Evolutionary conservation across 2,888 invertebrate species (phyloP).

Genomic region (Steinernema hermaphroditum): DNA sequence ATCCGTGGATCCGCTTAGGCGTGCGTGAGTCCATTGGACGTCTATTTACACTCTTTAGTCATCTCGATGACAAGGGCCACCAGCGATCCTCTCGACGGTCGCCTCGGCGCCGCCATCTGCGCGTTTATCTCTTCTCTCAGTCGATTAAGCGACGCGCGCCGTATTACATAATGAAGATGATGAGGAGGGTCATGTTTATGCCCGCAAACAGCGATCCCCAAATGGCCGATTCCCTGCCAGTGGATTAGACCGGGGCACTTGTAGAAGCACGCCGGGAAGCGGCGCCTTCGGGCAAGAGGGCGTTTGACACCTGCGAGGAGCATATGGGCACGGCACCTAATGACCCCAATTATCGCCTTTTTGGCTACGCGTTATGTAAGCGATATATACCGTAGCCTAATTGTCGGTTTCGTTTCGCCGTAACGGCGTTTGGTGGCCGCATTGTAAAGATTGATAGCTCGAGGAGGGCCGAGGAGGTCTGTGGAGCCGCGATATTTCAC

Average conservation of each 20-base stretch:
- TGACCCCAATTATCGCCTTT: constrained; percentile 30
- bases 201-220: constrained; percentile 8
- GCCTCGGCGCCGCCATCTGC: constrained; percentile 27
- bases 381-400: constrained; percentile 30
- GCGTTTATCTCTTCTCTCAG: constrained; percentile 28
- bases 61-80: constrained; percentile 29
- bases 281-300: too few species aligned
- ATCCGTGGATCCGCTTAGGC: constrained; percentile 12
- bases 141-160: constrained; percentile 31
- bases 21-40: constrained; percentile 14
- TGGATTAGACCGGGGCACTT: too few species aligned
- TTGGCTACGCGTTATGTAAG: constrained; percentile 17
- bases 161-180: constrained; percentile 31
- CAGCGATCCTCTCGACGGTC: constrained; percentile 24
- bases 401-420: constrained; percentile 6
- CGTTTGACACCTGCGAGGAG: constrained; percentile 20
- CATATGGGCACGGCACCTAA: constrained; percentile 18
- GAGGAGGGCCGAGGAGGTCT: neutral
- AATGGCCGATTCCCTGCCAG: too few species aligned
- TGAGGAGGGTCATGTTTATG: constrained; percentile 30
- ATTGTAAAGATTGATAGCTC: constrained; percentile 18
- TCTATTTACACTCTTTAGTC: constrained; percentile 23
- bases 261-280: too few species aligned
- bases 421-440: constrained; percentile 9
- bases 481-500: constrained; percentile 29